These are phyloP conservation scores for Platycercus adscitus DNA, from an alignment of 2,113 vertebrate species.

Conservation along the genomic window DNA sequence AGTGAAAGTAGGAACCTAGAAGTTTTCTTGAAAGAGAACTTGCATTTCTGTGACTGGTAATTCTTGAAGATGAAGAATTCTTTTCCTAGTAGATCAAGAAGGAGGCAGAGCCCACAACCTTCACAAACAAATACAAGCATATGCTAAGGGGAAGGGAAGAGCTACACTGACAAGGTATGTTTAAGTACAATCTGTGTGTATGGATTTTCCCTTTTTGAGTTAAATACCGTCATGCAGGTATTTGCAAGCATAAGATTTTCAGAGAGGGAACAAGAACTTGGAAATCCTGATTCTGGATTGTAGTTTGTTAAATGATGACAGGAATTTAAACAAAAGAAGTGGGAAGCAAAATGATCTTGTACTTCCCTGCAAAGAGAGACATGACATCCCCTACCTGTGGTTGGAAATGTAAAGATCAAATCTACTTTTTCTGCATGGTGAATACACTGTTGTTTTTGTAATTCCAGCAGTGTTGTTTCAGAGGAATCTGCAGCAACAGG, in stretches of 20 bases:
- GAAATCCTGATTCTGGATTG: neutral
- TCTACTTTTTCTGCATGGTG: neutral
- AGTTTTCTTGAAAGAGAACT: neutral
- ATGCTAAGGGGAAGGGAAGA: conserved; percentile 25
- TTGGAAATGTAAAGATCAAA: neutral
- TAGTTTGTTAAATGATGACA: neutral
- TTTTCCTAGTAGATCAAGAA: conserved; percentile 1
- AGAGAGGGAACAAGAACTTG: neutral
- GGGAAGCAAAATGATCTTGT: neutral
- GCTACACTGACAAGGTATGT: conserved; percentile 38
- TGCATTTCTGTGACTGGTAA: conserved; percentile 14
- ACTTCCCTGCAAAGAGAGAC: neutral
- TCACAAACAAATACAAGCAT: neutral
- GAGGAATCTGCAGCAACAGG: neutral
- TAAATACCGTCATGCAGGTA: neutral
- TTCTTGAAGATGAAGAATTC: neutral
- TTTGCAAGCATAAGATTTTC: neutral
- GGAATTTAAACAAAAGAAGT: neutral
- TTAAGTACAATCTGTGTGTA: neutral
- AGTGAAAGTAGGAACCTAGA: neutral
- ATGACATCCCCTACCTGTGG: neutral
- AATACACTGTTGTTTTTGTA: neutral
- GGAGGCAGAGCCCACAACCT: neutral
- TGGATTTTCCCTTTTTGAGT: neutral
- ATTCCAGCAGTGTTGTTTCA: neutral